Evolutionary conservation across 2,888 invertebrate species (phyloP), one percentile per base, ranked within the genome.

Genomic region (Macropis europaea): DNA sequence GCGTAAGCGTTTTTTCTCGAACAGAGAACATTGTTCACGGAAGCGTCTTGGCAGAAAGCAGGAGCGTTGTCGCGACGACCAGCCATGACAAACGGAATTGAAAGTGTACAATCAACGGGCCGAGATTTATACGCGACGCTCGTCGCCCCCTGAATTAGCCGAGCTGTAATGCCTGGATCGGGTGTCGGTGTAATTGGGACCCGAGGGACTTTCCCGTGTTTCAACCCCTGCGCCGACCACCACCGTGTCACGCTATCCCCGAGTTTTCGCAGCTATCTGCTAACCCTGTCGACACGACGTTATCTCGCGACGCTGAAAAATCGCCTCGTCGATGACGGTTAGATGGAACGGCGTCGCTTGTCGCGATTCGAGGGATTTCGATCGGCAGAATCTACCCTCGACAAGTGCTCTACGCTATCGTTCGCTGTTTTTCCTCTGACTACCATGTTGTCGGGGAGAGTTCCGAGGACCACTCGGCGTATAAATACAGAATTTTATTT

Each of bases 161-260:
- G 81, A 76, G 76, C 83, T 81, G 85, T 89, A 88, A 89, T 88
- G 86, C 89, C 70, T 73, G 87, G 87, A 89, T 90, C 90, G 89
- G 84, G 88, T 90, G 89, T 90, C 90, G 86, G 82, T 86, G 88
- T 90, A 90, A 90, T 90, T 90, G 90, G 90, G 89, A 88, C 90
- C 87, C 89, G 77, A 82, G 90, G 89, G 90, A 90, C 84, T 85
- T 80, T 73, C 77, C 79, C 77, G 76, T 80, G 77, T 60, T 82
- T 81, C 85, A 73, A 76, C 83, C 76, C 77, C 78, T 50, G 19
- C 52, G 67, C 61, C 62, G 54, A 48, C 64, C 76, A 62, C 61
- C 62, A 50, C 52, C 69, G 28, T 70, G 66, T 76, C 80, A 57
- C 63, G 67, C 68, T 63, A 72, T 77, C 73, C 69, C 68, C 52